Percentiles rank a stretch among this genome's conserved stretches.
Evolutionary conservation across 2,888 invertebrate genomes (phyloP).

Genomic region (Nephrocerus scutellatus): DNA sequence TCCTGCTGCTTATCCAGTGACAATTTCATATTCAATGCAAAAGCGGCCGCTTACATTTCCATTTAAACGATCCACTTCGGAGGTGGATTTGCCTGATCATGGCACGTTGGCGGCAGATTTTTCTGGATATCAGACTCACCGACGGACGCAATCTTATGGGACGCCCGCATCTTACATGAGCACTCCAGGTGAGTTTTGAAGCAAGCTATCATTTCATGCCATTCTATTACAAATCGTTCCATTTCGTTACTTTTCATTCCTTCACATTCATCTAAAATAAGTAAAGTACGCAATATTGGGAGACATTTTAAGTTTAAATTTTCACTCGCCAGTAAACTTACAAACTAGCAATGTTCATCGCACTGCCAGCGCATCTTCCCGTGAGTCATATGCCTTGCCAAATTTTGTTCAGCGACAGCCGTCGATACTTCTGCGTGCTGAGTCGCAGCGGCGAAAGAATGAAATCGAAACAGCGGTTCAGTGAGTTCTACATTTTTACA

Average conservation of each 20-base stretch:
- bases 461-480: slow-evolving; percentile 40
- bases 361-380: slow-evolving; percentile 33
- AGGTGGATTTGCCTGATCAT: slow-evolving; percentile 37
- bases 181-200: slow-evolving; percentile 21
- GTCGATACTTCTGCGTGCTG: slow-evolving; percentile 38
- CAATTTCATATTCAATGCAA: slow-evolving; percentile 24
- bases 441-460: slow-evolving; percentile 38
- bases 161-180: slow-evolving; percentile 35
- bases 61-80: slow-evolving; percentile 43
- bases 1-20: slow-evolving; percentile 15
- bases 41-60: slow-evolving; percentile 35
- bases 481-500: slow-evolving; percentile 25
- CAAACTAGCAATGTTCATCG: slow-evolving; percentile 27
- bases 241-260: background rate
- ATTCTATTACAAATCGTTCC: background rate
- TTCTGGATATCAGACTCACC: slow-evolving; percentile 29
- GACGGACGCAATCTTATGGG: slow-evolving; percentile 45
- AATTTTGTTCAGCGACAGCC: slow-evolving; percentile 38
- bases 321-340: slow-evolving; percentile 8
- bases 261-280: background rate
- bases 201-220: background rate
- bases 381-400: slow-evolving; percentile 46
- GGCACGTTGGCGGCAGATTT: background rate
- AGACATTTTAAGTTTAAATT: background rate
- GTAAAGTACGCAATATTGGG: background rate